Evolutionary conservation across 2,797 vertebrate species (phyloP), one percentile per base, ranked within the genome.

Genomic region (Sebastes glaucus): DNA sequence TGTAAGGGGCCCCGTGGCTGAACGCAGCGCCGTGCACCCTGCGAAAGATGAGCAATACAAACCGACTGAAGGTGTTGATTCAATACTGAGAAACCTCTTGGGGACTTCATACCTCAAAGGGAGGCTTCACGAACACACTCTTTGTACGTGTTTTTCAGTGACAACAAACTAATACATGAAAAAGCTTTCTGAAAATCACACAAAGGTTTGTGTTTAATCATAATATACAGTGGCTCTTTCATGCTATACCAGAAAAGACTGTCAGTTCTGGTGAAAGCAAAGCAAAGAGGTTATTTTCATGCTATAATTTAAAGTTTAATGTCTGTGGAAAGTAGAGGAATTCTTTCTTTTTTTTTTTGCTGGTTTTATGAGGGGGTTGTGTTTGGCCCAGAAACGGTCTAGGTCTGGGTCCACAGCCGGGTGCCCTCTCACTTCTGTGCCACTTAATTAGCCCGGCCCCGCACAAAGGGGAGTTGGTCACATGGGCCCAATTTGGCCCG

Each of bases 401-500:
- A 57, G 69, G 82, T 93, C 91, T 91, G 85, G 80, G 77, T 88
- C 85, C 78, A 74, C 86, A 87, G 80, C 72, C 78, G 83, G 89
- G 71, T 88, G 84, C 93, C 88, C 89, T 87, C 85, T 90, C 84
- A 83, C 85, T 89, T 80, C 83, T 88, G 74, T 88, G 88, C 87
- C 88, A 92, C 90, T 94, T 95, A 94, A 96, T 95, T 96, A 96
- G 90, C 84, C 72, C 46, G 11, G 75, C 74, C 82, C 68, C 20
- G 77, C 89, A 93, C 89, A 89, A 89, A 93, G 90, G 77, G 73
- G 81, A 74, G 87, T 72, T 70, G 88, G 89, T 94, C 95, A 95
- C 94, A 95, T 93, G 94, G 94, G 94, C 90, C 92, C 92, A 95
- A 96, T 95, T 95, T 95, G 88, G 92, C 81, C 89, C 13, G 67